Percentiles rank a stretch among this genome's conserved stretches.
Evolutionary conservation across 2,797 vertebrate species (phyloP).

Genomic region (Gorsachius magnificus): DNA sequence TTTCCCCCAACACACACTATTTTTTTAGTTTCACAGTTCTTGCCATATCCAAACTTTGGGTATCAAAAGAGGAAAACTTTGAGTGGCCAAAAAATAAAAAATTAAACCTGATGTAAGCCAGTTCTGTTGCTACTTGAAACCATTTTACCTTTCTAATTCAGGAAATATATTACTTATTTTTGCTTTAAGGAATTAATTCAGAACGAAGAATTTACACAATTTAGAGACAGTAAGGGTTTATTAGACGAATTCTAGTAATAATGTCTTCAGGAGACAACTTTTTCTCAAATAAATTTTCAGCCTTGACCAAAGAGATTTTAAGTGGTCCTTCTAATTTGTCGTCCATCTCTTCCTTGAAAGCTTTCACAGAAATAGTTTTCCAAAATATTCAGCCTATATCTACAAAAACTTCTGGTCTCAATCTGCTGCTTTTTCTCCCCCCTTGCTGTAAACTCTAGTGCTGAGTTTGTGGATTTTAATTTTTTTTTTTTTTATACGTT

Average conservation of each 20-base stretch:
- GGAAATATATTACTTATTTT: neutral
- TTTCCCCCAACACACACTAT: neutral
- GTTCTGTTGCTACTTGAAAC: neutral
- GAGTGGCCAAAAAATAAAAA: neutral
- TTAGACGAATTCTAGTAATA: neutral
- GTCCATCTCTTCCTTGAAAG: neutral
- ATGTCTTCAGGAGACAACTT: neutral
- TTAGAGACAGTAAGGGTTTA: neutral
- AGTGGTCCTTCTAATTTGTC: neutral
- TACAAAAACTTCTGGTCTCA: neutral
- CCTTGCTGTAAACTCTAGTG: neutral
- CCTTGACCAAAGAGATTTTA: neutral
- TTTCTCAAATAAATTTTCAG: neutral
- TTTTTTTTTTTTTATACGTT: neutral
- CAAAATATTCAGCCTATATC: neutral
- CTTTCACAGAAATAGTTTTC: neutral
- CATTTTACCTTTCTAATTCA: neutral
- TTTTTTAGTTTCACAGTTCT: neutral
- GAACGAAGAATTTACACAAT: neutral
- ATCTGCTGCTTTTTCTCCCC: neutral
- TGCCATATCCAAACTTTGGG: neutral
- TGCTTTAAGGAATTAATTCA: neutral
- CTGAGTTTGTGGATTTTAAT: neutral
- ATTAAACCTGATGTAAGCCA: neutral
- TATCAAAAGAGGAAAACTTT: neutral